A percentile compares a stretch with the other conserved stretches of the same genome.
These are phyloP conservation scores for Cyclina sinensis DNA, from an alignment of 1,140 invertebrate species.

Conservation along the genomic window DNA sequence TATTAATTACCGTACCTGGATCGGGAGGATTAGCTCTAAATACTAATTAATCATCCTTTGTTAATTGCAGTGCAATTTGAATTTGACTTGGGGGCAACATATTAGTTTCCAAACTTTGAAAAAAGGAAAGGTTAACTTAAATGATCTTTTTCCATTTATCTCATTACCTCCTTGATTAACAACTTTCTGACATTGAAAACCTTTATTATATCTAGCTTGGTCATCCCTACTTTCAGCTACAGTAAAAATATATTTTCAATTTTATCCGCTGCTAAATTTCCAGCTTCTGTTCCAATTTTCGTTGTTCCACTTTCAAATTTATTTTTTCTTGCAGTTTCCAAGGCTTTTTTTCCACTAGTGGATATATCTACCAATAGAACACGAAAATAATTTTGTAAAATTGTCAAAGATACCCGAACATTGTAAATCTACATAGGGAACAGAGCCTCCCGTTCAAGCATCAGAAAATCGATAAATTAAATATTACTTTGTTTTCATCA, in stretches of 20 bases:
- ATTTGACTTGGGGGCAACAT: background rate
- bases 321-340: background rate
- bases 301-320: background rate
- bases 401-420: background rate
- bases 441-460: background rate
- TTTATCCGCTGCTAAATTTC: background rate
- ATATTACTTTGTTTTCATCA: background rate
- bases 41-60: background rate
- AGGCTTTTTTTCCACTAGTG: background rate
- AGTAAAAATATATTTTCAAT: background rate
- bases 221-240: conserved; percentile 6
- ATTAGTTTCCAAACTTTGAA: conserved; percentile 5
- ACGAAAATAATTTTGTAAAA: too few relatives aligned
- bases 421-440: background rate
- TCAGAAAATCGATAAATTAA: background rate
- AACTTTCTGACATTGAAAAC: background rate
- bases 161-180: background rate
- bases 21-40: background rate
- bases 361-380: too few relatives aligned
- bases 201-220: background rate
- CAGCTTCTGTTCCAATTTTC: background rate
- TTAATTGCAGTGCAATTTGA: background rate
- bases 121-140: background rate
- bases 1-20: background rate
- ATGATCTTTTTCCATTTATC: background rate